phyloP scores from a whole-genome alignment of 2,113 vertebrate species.

The Dermatemys mawii region DNA sequence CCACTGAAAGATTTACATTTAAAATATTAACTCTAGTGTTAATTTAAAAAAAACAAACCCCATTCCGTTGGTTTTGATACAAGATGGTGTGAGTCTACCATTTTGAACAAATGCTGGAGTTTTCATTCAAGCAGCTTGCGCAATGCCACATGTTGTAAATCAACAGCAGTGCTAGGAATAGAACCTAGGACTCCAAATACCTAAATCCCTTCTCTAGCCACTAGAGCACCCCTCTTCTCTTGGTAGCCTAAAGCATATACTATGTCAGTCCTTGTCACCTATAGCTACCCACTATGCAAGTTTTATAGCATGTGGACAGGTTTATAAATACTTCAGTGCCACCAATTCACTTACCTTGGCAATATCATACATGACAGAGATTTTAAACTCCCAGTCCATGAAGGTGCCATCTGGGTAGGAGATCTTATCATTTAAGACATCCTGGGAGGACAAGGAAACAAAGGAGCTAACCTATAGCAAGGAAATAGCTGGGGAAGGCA shows the following conservation, averaged over 20 bases:
- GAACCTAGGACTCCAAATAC: neutral
- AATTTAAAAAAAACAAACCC: conserved; percentile 5
- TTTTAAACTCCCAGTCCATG: conserved; percentile 99
- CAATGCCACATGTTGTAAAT: neutral
- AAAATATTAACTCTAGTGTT: neutral
- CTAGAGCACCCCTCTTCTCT: neutral
- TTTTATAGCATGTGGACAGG: neutral
- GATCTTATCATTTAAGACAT: conserved; percentile 94
- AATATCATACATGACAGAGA: conserved; percentile 97
- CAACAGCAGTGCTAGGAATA: neutral
- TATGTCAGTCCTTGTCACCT: neutral
- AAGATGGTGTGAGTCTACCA: neutral
- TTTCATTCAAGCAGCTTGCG: conserved; percentile 18
- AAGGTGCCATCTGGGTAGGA: conserved; percentile 97
- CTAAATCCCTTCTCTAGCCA: neutral
- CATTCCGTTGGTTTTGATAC: neutral
- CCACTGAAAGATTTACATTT: neutral
- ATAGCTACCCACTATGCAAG: neutral
- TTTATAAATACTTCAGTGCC: neutral
- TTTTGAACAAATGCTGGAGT: neutral
- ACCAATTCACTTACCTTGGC: conserved; percentile 87
- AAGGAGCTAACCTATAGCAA: neutral
- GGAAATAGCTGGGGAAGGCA: neutral
- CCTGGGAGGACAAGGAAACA: conserved; percentile 73
- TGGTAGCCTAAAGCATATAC: neutral